Evolutionary conservation across 2,888 invertebrate genomes (phyloP).

Genomic region (Amphiduros pacificus): DNA sequence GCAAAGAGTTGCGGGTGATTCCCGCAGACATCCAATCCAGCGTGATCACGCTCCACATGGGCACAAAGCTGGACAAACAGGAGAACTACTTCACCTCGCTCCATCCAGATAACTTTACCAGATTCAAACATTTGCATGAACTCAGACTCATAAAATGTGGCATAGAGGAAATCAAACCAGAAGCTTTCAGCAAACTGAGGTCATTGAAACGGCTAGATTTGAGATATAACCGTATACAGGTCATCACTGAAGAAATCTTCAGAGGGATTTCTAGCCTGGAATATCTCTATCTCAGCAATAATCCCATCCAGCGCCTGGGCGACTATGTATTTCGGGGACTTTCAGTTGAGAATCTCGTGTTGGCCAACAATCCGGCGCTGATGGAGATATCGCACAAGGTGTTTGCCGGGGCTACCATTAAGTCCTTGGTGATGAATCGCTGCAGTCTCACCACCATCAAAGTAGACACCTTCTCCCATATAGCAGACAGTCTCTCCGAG

Average conservation of each 20-base stretch:
- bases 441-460: constrained; percentile 19
- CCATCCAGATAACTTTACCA: constrained; percentile 26
- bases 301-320: constrained; percentile 25
- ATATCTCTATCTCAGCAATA: constrained; percentile 28
- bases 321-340: constrained; percentile 26
- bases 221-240: constrained; percentile 28
- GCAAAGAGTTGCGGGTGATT: constrained; percentile 18
- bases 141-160: constrained; percentile 30
- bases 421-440: constrained; percentile 21
- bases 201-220: constrained; percentile 27
- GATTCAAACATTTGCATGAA: constrained; percentile 25
- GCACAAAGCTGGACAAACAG: constrained; percentile 21
- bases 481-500: constrained; percentile 21
- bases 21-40: constrained; percentile 23
- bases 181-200: constrained; percentile 27
- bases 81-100: constrained; percentile 28
- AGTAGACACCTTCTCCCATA: constrained; percentile 13
- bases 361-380: constrained; percentile 28
- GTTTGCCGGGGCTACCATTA: constrained; percentile 22
- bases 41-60: constrained; percentile 22
- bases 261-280: constrained; percentile 26
- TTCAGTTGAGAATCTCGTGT: constrained; percentile 21
- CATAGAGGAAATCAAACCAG: constrained; percentile 26
- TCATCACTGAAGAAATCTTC: constrained; percentile 21
- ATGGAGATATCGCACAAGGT: constrained; percentile 20